Conservation (phyloP, 2,113 vertebrate genomes). For the Pseudonaja textilis region DNA sequence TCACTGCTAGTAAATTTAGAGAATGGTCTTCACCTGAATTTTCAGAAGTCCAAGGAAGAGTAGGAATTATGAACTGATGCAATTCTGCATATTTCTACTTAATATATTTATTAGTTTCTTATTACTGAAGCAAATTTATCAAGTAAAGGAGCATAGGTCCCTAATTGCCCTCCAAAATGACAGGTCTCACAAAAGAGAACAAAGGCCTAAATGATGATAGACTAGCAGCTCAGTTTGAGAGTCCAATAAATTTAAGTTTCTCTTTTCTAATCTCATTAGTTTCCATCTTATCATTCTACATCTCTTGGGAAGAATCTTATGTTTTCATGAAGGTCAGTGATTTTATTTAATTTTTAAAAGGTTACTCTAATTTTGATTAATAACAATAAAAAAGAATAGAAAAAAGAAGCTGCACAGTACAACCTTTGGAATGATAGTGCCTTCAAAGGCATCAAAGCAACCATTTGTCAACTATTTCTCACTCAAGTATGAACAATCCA, state of each 20-base stretch:
- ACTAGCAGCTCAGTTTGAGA: not conserved
- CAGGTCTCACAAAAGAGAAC: not conserved
- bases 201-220: not conserved
- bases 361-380: not conserved
- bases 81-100: not conserved
- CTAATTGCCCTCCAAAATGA: not conserved
- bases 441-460: not conserved
- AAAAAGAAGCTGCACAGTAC: not conserved
- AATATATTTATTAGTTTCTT: not conserved
- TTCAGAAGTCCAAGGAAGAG: not conserved
- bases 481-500: not conserved
- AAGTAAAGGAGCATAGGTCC: not conserved
- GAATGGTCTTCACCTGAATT: not conserved
- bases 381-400: not conserved
- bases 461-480: not conserved
- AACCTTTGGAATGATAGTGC: not conserved
- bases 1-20: not conserved
- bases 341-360: not conserved
- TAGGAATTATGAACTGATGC: slow-evolving; percentile 17
- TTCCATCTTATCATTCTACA: not conserved
- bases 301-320: not conserved
- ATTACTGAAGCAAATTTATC: not conserved
- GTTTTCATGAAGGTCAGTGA: not conserved
- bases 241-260: not conserved
- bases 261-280: not conserved